These are phyloP conservation scores for Pachyseris speciosa DNA, from an alignment of 64 coral and sea anemone species.

Conservation along the genomic window DNA sequence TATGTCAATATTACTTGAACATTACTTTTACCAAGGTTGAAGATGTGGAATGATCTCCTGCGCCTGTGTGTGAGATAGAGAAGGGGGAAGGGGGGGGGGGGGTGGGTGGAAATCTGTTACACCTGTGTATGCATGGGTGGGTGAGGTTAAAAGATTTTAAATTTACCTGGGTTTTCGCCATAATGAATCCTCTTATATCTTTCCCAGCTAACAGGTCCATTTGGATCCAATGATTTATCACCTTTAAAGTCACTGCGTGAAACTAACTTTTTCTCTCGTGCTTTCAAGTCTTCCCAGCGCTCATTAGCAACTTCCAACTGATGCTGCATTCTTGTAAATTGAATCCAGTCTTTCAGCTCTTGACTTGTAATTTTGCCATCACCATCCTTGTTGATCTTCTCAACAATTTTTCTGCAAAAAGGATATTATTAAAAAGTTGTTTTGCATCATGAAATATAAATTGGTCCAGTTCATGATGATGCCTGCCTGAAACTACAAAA, in stretches of 20 bases:
- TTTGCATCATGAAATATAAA: too few species aligned
- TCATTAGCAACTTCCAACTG: constrained; percentile 65
- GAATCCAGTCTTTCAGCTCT: constrained; percentile 86
- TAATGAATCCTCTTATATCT: constrained; percentile 55
- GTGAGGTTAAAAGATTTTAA: not conserved
- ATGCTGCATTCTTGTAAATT: constrained; percentile 66
- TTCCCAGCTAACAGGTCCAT: constrained; percentile 57
- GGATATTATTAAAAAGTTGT: not conserved
- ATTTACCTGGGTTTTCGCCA: constrained; percentile 52
- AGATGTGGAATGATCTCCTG: not conserved
- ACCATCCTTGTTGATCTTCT: constrained; percentile 87
- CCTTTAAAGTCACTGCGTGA: constrained; percentile 11
- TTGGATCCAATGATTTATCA: constrained; percentile 15
- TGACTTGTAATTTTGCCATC: constrained; percentile 80
- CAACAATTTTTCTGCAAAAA: constrained; percentile 70
- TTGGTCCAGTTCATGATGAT: too few species aligned
- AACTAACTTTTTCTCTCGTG: constrained; percentile 24
- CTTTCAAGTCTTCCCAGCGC: constrained; percentile 75
- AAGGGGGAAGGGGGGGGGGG: too few species aligned
- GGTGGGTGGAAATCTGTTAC: too few species aligned
- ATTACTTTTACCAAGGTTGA: not conserved
- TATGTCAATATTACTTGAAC: too few species aligned
- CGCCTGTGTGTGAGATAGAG: not conserved
- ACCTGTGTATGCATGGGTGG: too few species aligned
- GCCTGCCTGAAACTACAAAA: too few species aligned